A percentile compares a stretch with the other conserved stretches of the same genome.
phyloP scores from a whole-genome alignment of 2,888 invertebrate species.

The Cacoxenus indagator region DNA sequence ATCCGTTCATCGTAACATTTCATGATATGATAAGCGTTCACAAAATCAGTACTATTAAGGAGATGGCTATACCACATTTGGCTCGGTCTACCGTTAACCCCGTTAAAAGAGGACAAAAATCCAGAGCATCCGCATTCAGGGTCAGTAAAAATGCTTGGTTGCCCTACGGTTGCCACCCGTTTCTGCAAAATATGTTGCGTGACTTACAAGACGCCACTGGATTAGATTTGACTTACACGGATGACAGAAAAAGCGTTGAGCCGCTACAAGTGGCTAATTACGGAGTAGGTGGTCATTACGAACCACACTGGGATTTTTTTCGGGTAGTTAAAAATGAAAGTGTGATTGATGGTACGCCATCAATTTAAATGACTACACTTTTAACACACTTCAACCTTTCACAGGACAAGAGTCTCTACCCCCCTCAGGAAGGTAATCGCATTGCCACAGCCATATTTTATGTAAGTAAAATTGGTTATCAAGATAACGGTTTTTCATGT shows the following conservation, averaged over 20 bases:
- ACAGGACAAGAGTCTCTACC: too few species aligned
- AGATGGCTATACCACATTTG: too few species aligned
- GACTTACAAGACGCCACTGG: slow-evolving; percentile 77
- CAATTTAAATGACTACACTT: neutral
- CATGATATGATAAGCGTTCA: slow-evolving; percentile 73
- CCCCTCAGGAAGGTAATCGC: slow-evolving; percentile 85
- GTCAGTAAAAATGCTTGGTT: slow-evolving; percentile 77
- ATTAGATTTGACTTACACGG: slow-evolving; percentile 74
- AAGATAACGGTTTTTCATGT: slow-evolving; percentile 38
- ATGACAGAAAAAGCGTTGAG: too few species aligned
- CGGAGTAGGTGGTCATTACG: slow-evolving; percentile 81
- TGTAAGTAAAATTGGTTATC: slow-evolving; percentile 76
- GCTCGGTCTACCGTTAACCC: too few species aligned
- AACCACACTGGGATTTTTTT: slow-evolving; percentile 75
- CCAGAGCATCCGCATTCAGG: slow-evolving; percentile 78
- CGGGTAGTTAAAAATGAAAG: slow-evolving; percentile 30
- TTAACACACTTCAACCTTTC: too few species aligned
- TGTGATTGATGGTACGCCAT: neutral
- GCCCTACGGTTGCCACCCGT: slow-evolving; percentile 47
- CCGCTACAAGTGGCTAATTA: slow-evolving; percentile 79
- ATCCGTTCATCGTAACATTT: slow-evolving; percentile 74
- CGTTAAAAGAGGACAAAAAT: too few species aligned
- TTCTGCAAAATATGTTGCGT: slow-evolving; percentile 71
- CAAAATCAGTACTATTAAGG: slow-evolving; percentile 73
- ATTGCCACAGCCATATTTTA: slow-evolving; percentile 97